Evolutionary conservation across 2,797 vertebrate genomes (phyloP).

Genomic region (Siniperca scherzeri): DNA sequence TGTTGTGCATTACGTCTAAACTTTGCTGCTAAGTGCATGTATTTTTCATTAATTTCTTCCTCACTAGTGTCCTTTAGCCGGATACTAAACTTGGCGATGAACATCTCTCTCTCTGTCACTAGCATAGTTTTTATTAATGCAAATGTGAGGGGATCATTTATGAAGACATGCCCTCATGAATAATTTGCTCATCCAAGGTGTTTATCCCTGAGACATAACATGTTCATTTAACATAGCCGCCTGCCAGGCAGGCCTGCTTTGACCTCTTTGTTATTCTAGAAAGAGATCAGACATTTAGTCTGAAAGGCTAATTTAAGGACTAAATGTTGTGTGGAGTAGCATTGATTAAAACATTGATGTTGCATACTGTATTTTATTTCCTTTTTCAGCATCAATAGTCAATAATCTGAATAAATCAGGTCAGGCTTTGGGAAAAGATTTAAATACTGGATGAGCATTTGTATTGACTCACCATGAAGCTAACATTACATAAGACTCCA

Average conservation of each 20-base stretch:
- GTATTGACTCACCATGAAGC: background rate
- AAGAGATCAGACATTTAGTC: slow-evolving; percentile 33
- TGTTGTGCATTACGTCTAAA: slow-evolving; percentile 29
- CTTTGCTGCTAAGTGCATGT: slow-evolving; percentile 5
- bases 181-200: slow-evolving; percentile 54
- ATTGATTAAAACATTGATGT: slow-evolving; percentile 20
- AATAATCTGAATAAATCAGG: slow-evolving; percentile 10
- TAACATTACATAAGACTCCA: slow-evolving; percentile 13
- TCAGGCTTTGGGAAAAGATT: background rate
- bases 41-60: slow-evolving; percentile 44
- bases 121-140: slow-evolving; percentile 48
- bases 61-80: slow-evolving; percentile 22
- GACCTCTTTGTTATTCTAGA: slow-evolving; percentile 52
- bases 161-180: slow-evolving; percentile 63
- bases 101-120: slow-evolving; percentile 44
- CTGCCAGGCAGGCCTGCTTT: background rate
- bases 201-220: slow-evolving; percentile 51
- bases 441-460: background rate
- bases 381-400: background rate
- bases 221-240: slow-evolving; percentile 37
- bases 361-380: background rate
- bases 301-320: slow-evolving; percentile 25
- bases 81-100: slow-evolving; percentile 11
- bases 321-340: slow-evolving; percentile 7
- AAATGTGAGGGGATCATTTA: slow-evolving; percentile 71